phyloP scores from a whole-genome alignment of 2,888 invertebrate species.

The Flexamia atlantica region DNA sequence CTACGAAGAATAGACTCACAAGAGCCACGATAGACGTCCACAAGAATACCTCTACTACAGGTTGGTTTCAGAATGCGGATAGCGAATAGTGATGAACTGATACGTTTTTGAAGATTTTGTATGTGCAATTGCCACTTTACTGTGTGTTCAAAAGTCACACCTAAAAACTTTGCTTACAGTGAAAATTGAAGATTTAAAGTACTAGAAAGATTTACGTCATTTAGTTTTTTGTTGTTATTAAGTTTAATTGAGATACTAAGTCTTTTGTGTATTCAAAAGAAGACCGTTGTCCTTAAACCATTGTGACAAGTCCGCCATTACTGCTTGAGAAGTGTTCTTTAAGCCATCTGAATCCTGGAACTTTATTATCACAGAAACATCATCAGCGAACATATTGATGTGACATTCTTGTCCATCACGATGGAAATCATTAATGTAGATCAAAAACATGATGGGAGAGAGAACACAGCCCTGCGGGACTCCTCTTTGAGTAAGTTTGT shows the following conservation, averaged over 20 bases:
- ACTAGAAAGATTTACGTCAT: too few relatives aligned
- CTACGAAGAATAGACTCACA: background rate
- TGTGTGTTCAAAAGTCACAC: too few relatives aligned
- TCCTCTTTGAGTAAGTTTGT: background rate
- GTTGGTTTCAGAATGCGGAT: background rate
- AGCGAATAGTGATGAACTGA: background rate
- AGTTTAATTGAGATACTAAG: background rate
- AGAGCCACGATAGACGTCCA: background rate
- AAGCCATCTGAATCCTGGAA: background rate
- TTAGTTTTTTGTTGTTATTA: too few relatives aligned
- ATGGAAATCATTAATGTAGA: constrained; percentile 27
- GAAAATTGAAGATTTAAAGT: too few relatives aligned
- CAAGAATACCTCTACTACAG: background rate
- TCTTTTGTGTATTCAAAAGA: background rate
- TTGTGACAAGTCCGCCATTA: background rate
- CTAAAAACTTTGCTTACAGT: too few relatives aligned
- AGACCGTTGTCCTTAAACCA: constrained; percentile 24
- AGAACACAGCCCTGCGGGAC: constrained; percentile 15
- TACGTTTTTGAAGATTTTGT: too few relatives aligned
- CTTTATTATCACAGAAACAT: background rate
- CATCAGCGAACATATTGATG: constrained; percentile 9
- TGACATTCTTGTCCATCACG: background rate
- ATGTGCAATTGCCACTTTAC: too few relatives aligned
- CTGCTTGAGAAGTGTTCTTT: background rate
- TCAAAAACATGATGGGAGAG: constrained; percentile 2